These are phyloP conservation scores for Drosophila nigricruria DNA, from an alignment of 2,888 invertebrate genomes.

Conservation along the genomic window DNA sequence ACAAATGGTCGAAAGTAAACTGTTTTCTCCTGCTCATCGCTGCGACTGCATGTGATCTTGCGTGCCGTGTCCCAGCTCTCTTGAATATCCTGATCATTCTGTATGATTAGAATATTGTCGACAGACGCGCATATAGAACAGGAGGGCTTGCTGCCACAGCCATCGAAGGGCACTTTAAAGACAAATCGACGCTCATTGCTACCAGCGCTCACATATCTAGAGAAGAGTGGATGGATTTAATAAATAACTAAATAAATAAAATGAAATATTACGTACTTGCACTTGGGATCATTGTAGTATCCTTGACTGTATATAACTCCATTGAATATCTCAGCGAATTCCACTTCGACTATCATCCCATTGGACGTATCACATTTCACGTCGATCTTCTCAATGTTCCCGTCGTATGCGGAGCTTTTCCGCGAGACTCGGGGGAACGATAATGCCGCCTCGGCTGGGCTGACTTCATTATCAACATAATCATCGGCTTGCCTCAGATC, in stretches of 20 bases:
- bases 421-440: conserved; percentile 50
- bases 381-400: conserved; percentile 87
- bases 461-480: conserved; percentile 44
- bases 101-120: conserved; percentile 89
- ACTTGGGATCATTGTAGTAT: conserved; percentile 88
- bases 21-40: conserved; percentile 84
- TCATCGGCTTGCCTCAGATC: conserved; percentile 34
- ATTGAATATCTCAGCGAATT: conserved; percentile 88
- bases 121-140: conserved; percentile 88
- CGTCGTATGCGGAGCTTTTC: conserved; percentile 47
- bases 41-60: conserved; percentile 86
- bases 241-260: neutral
- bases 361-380: conserved; percentile 87
- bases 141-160: conserved; percentile 88
- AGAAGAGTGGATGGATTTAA: neutral
- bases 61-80: conserved; percentile 89
- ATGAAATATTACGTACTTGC: conserved; percentile 84
- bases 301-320: conserved; percentile 91
- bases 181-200: conserved; percentile 87
- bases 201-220: conserved; percentile 88
- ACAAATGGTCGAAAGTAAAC: conserved; percentile 87
- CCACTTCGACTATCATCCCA: conserved; percentile 88
- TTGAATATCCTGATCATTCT: conserved; percentile 89
- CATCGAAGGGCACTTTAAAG: conserved; percentile 88
- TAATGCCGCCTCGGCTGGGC: conserved; percentile 36